Evolutionary conservation across 2,113 vertebrate genomes (phyloP).

Genomic region (Megatriorchis doriae): DNA sequence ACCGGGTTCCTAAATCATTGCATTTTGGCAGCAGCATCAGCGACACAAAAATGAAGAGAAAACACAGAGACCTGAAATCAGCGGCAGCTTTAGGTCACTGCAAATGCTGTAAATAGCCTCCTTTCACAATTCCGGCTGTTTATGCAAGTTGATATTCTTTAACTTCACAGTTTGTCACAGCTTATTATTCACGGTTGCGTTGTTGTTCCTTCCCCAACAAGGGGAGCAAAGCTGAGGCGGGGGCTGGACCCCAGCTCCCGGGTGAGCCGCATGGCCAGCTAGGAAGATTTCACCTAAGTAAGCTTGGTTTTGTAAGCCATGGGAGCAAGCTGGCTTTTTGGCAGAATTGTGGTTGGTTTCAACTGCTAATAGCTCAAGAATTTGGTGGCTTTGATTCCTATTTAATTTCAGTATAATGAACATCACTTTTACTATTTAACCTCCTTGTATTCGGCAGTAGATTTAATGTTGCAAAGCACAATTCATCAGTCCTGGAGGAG

Average conservation of each 20-base stretch:
- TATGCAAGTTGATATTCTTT: not conserved
- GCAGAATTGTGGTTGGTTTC: not conserved
- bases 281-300: not conserved
- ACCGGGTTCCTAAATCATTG: not conserved
- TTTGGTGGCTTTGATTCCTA: not conserved
- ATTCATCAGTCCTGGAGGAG: not conserved
- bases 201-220: accelerated
- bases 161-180: not conserved
- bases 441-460: not conserved
- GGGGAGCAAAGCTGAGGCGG: not conserved
- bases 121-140: not conserved
- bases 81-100: not conserved
- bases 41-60: not conserved
- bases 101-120: not conserved
- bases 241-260: not conserved
- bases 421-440: not conserved
- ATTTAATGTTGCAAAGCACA: not conserved
- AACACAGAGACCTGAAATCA: not conserved
- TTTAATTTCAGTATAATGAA: not conserved
- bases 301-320: not conserved
- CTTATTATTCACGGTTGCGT: not conserved
- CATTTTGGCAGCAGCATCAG: not conserved
- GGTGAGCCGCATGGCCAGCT: not conserved
- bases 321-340: not conserved
- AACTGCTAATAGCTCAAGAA: not conserved